A percentile compares a stretch with the other conserved stretches of the same genome.
Conservation (phyloP, 2,888 invertebrate genomes). For the Epistrophe grossulariae region DNA sequence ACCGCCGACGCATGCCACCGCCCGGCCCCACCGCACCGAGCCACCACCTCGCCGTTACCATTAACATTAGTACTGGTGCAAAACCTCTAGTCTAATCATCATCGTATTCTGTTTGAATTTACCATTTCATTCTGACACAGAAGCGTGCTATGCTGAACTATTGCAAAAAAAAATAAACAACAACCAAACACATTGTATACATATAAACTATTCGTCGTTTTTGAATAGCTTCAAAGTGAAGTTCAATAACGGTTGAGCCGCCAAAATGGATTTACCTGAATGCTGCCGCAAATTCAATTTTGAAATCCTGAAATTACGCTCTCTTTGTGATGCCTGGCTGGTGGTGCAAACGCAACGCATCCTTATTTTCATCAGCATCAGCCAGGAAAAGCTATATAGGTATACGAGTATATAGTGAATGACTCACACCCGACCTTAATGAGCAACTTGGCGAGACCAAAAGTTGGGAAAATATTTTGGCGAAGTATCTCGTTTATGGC, state of each 20-base stretch:
- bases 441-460: slow-evolving; percentile 43
- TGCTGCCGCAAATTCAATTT: slow-evolving; percentile 81
- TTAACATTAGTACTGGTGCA: neutral
- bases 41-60: neutral
- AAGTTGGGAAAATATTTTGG: slow-evolving; percentile 60
- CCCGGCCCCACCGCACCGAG: neutral
- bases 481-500: slow-evolving; percentile 44
- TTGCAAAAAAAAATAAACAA: neutral
- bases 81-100: slow-evolving; percentile 59
- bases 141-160: neutral
- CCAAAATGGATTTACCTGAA: slow-evolving; percentile 66
- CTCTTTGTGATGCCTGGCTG: slow-evolving; percentile 53
- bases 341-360: slow-evolving; percentile 3
- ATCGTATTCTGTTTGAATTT: slow-evolving; percentile 46
- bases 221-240: slow-evolving; percentile 47
- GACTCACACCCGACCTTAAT: slow-evolving; percentile 15
- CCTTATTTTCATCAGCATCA: neutral
- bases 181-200: neutral
- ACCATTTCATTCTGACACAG: slow-evolving; percentile 18
- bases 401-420: too few relatives aligned
- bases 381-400: neutral
- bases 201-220: neutral
- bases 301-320: slow-evolving; percentile 75
- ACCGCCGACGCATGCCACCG: neutral
- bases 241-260: slow-evolving; percentile 49